Percentiles rank a stretch among this genome's conserved stretches.
Conservation (phyloP, 2,797 vertebrate species). For the Enteromius anoplus region DNA sequence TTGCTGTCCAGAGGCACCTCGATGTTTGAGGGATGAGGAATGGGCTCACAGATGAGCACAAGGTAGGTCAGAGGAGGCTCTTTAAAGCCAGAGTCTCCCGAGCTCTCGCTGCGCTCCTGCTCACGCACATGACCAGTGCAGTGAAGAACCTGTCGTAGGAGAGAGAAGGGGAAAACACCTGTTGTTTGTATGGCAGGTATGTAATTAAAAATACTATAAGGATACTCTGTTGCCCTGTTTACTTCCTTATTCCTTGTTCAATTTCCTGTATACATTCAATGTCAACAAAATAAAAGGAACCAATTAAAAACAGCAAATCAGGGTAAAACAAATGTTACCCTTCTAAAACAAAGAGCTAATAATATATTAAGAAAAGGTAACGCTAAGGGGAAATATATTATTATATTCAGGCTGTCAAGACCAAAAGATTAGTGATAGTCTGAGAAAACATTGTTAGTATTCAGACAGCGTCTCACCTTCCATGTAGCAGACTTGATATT, state of each 20-base stretch:
- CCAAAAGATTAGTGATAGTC: not conserved
- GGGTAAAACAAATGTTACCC: not conserved
- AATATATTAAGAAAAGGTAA: not conserved
- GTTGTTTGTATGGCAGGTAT: not conserved
- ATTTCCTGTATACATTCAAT: not conserved
- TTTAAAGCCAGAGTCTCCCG: constrained; percentile 80
- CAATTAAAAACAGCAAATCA: not conserved
- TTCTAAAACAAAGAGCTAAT: not conserved
- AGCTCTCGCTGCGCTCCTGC: constrained; percentile 72
- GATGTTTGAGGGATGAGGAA: constrained; percentile 90
- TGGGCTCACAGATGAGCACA: constrained; percentile 92
- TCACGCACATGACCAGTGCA: constrained; percentile 87
- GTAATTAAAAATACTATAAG: not conserved
- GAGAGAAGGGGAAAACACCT: not conserved
- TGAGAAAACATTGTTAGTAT: not conserved
- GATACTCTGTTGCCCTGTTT: not conserved
- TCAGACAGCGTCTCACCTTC: constrained; percentile 81
- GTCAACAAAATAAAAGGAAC: not conserved
- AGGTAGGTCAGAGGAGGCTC: constrained; percentile 87
- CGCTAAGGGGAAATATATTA: not conserved
- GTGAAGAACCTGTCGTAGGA: constrained; percentile 84
- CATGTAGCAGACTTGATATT: constrained; percentile 94
- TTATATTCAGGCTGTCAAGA: not conserved
- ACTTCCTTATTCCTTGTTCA: not conserved
- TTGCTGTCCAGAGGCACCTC: constrained; percentile 91